phyloP scores from a whole-genome alignment of 2,888 invertebrate genomes.

The Tipula vernalis region DNA sequence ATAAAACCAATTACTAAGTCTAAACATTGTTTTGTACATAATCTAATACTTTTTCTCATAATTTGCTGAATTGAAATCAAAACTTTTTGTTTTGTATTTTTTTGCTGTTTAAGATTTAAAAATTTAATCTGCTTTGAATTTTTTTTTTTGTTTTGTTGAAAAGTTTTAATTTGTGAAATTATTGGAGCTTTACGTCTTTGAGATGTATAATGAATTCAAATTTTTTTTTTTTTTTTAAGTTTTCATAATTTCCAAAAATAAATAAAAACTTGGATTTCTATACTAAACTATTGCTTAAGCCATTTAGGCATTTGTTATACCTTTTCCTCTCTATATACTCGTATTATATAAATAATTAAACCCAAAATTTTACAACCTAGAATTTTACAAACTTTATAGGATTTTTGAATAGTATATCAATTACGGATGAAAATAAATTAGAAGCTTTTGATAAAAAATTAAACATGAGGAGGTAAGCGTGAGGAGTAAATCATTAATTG shows the following conservation, averaged over 20 bases:
- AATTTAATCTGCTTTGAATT: not conserved
- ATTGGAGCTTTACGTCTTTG: not conserved
- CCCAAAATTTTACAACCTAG: too few species aligned
- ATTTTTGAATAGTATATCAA: too few species aligned
- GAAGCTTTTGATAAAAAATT: too few species aligned
- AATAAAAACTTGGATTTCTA: not conserved
- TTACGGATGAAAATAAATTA: too few species aligned
- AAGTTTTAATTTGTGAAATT: not conserved
- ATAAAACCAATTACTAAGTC: not conserved
- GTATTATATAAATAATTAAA: too few species aligned
- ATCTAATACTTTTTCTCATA: too few species aligned
- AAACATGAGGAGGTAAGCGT: too few species aligned
- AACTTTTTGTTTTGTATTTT: not conserved
- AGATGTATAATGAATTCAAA: not conserved
- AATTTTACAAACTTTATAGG: too few species aligned
- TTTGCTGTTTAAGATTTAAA: not conserved
- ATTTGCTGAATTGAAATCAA: not conserved
- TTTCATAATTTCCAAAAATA: not conserved
- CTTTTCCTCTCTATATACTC: too few species aligned
- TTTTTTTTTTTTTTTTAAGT: too few species aligned
- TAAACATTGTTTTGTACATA: not conserved
- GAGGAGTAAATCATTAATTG: too few species aligned
- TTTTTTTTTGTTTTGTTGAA: not conserved
- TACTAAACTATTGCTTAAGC: not conserved
- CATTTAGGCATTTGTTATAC: not conserved